Evolutionary conservation across 2,797 vertebrate species (phyloP).

Genomic region (Toxotes lorentzi): DNA sequence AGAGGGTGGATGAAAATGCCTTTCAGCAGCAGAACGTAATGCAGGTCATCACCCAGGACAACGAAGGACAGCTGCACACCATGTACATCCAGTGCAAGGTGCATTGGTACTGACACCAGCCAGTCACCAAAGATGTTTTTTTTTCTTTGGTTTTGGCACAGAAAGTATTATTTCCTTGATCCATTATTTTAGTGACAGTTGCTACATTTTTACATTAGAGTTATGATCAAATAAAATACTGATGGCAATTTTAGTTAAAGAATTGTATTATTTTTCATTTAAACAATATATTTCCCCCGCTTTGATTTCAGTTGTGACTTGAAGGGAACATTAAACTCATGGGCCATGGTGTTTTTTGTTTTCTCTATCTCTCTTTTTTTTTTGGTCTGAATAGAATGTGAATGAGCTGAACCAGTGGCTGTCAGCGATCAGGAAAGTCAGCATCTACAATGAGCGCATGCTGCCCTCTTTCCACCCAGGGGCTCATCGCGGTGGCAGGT

Average conservation of each 20-base stretch:
- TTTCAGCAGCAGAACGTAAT: conserved; percentile 94
- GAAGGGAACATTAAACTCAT: neutral
- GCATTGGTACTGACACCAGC: conserved; percentile 33
- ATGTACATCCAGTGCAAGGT: conserved; percentile 97
- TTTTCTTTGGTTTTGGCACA: neutral
- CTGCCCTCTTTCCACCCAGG: conserved; percentile 90
- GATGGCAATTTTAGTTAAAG: neutral
- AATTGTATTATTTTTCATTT: neutral
- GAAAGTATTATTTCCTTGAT: neutral
- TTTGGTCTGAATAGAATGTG: conserved; percentile 84
- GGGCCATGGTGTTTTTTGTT: neutral
- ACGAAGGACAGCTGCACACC: conserved; percentile 82
- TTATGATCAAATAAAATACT: neutral
- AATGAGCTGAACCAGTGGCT: conserved; percentile 96
- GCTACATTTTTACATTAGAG: neutral
- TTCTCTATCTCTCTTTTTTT: neutral
- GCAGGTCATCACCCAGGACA: conserved; percentile 91
- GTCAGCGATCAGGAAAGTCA: conserved; percentile 91
- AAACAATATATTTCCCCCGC: neutral
- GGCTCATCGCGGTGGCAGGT: conserved; percentile 88
- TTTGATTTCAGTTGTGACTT: conserved; percentile 1
- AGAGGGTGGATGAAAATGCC: conserved; percentile 92
- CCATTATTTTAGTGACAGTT: neutral
- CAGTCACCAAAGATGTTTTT: conserved; percentile 22
- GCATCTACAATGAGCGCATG: conserved; percentile 88